Base-by-base conservation (phyloP, 2,888 invertebrate genomes). In the Drosophila koepferae region DNA sequence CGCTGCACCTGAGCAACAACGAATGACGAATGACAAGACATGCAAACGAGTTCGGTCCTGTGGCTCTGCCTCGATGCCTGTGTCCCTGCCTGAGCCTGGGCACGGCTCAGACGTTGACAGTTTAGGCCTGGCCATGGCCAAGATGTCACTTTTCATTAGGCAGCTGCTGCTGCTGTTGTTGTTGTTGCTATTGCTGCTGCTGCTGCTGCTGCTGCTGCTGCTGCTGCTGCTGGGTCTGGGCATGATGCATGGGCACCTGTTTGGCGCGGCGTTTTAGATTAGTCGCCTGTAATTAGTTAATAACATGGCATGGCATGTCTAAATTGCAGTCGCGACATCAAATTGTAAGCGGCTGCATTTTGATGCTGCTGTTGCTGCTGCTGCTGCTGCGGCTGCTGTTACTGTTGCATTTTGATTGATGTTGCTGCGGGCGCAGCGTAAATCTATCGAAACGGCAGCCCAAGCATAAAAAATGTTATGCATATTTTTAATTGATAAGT, bases 81-180 rank as follows among this genome's bases (percentile, higher is more conserved):
- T 12, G 40, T 12, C 59, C 63, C 63, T 14, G 38, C 10, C 46
- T 59, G 48, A n/a, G 41, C 28, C 59, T 63, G 72, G 59, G 62
- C 62, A 51, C 43, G 74, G 74, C 77, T 62, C 71, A 81, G 83
- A 84, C 86, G 88, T 86, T 85, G 86, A 89, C 84, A 83, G 88
- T 81, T 86, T 82, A 81, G 85, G 81, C 81, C 77, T 73, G 73
- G 75, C 76, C 91, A 86, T 91, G 91, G 91, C 90, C 91, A 91
- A 91, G 91, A 91, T 91, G 91, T 91, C 91, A 91, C 91, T 90
- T 91, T 91, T 91, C 90, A 91, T 91, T 91, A 91, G 85, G 84
- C 83, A 83, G 83, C 80, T 65, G 64, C 44, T 54, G 54, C n/a
- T 40, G 54, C 23, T 54, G 40, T 2, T 65, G 69, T 5, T 67